Percentiles rank a stretch among this genome's conserved stretches.
Evolutionary conservation across 2,797 vertebrate genomes (phyloP).

Genomic region (Meriones psammophilus): DNA sequence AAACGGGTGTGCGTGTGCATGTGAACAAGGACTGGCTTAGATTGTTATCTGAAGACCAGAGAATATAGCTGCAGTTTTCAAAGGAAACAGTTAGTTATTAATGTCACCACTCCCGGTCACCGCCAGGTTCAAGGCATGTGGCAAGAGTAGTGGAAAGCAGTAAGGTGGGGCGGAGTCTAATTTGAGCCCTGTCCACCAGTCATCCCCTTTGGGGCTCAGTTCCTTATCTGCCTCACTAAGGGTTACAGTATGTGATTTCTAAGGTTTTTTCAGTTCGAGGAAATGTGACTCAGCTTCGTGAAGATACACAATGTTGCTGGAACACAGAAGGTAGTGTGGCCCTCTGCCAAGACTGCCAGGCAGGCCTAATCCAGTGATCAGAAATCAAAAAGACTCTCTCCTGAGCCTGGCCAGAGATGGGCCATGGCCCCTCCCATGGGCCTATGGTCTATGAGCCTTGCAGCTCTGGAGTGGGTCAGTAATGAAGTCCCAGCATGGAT

Average conservation of each 20-base stretch:
- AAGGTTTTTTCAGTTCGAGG: slow-evolving; percentile 44
- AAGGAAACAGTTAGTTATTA: neutral
- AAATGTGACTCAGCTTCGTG: slow-evolving; percentile 46
- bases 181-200: neutral
- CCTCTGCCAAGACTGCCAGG: neutral
- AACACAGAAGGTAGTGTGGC: neutral
- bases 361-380: slow-evolving; percentile 11
- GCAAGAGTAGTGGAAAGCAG: slow-evolving; percentile 26
- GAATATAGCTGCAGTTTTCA: neutral
- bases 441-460: neutral
- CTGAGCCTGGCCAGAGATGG: slow-evolving; percentile 37
- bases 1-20: neutral
- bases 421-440: neutral
- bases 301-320: neutral
- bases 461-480: neutral
- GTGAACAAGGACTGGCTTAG: neutral
- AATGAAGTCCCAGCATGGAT: too few relatives aligned
- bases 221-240: slow-evolving; percentile 58
- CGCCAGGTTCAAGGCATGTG: neutral
- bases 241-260: slow-evolving; percentile 35
- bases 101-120: neutral
- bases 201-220: neutral
- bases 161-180: slow-evolving; percentile 30
- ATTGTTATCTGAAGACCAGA: slow-evolving; percentile 5
- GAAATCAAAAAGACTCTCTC: neutral